phyloP scores from a whole-genome alignment of 1,140 invertebrate species.

The Drosophila neocordata region DNA sequence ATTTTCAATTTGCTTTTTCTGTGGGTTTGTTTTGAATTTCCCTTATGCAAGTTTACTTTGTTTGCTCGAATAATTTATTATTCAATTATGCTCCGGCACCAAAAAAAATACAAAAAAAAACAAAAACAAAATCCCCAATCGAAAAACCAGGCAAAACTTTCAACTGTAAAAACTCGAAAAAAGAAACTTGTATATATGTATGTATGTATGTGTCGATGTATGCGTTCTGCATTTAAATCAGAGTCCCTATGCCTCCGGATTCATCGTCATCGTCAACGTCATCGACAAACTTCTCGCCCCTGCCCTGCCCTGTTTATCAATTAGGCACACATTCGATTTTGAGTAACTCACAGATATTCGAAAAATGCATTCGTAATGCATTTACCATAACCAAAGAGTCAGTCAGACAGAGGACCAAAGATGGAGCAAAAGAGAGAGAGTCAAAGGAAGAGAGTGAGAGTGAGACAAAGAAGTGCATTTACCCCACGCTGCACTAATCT shows the following conservation, averaged over 20 bases:
- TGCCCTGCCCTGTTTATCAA: constrained; percentile 69
- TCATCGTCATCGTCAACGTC: neutral
- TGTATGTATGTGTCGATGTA: neutral
- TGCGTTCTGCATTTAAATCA: constrained; percentile 44
- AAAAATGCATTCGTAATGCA: constrained; percentile 57
- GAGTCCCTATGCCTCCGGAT: neutral
- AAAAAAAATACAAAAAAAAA: constrained; percentile 39
- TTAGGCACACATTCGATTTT: constrained; percentile 60
- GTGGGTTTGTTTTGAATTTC: constrained; percentile 58
- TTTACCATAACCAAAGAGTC: constrained; percentile 38
- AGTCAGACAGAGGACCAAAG: neutral
- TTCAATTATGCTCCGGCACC: constrained; percentile 61
- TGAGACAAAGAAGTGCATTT: constrained; percentile 5
- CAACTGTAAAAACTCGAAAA: constrained; percentile 5
- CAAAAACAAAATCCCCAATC: constrained; percentile 34
- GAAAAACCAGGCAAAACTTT: constrained; percentile 9
- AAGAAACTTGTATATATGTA: constrained; percentile 13
- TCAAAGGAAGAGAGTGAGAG: neutral
- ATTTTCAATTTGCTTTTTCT: constrained; percentile 24
- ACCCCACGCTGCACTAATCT: constrained; percentile 57
- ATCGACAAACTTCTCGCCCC: constrained; percentile 4
- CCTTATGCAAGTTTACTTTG: constrained; percentile 37
- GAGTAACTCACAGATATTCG: constrained; percentile 23
- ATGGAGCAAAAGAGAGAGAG: neutral
- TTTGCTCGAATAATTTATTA: constrained; percentile 65